Conservation (phyloP, 2,797 vertebrate genomes). For the Caiman crocodilus region DNA sequence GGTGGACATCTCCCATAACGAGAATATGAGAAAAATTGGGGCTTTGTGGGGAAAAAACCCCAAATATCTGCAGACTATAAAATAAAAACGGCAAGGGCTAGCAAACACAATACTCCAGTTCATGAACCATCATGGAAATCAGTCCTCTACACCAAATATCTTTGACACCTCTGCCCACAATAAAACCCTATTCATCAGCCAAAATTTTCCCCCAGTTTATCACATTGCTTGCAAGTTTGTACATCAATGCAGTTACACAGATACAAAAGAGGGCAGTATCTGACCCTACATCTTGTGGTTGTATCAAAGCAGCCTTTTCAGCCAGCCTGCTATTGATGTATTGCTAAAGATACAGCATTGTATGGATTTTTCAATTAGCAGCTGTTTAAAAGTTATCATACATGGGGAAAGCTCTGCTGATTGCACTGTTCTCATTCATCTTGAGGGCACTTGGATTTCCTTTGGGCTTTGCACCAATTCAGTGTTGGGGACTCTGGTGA, state of each 20-base stretch:
- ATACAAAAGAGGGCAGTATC: background rate
- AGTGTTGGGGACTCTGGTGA: background rate
- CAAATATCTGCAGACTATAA: background rate
- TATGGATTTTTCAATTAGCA: background rate
- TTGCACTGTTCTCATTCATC: background rate
- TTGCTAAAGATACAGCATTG: background rate
- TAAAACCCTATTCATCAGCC: background rate
- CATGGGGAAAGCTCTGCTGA: background rate
- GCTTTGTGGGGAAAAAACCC: accelerated
- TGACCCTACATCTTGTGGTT: background rate
- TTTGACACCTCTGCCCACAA: background rate
- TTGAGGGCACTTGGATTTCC: background rate
- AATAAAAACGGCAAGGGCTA: background rate
- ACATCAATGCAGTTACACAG: background rate
- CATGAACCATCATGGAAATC: background rate
- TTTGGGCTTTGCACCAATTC: background rate
- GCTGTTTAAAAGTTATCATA: background rate
- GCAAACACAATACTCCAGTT: background rate
- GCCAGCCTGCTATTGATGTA: background rate
- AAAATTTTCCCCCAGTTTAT: background rate
- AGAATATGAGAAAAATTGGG: background rate
- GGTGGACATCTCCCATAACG: background rate
- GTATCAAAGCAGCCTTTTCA: background rate
- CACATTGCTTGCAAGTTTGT: background rate
- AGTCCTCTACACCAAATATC: background rate